Evolutionary conservation across 1,140 invertebrate species (phyloP), one percentile per base, ranked within the genome.

Genomic region (Andricus grossulariae): DNA sequence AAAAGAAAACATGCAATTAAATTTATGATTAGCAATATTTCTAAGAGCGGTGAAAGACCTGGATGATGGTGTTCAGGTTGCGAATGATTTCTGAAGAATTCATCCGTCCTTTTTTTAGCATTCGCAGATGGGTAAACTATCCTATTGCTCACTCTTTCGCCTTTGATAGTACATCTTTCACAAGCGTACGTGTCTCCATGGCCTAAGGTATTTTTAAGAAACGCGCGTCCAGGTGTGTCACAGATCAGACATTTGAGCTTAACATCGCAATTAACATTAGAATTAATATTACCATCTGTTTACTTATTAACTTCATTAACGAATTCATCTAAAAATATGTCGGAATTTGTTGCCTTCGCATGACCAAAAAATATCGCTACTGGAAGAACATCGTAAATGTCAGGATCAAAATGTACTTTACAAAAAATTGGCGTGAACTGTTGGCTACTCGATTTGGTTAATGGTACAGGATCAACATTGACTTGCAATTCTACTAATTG

Each of bases 381-480:
- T n/a, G 70, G 39, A 76, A 83, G 79, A 6, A 75, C 60, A 13
- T 78, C 50, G 51, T 77, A 78, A 13, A 78, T 50, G 72, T 75
- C 49, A 1, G 21, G 15, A 16, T 75, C n/a, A 55, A 25, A 55
- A 71, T 60, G 55, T 57, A 81, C 45, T 80, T 84, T 78, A 51
- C 76, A 73, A 49, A 82, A 71, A 70, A 81, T 80, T 50, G 80
- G 77, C 77, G 75, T 79, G 74, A 82, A 79, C 52, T 82, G 57
- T 73, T 70, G 51, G 39, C 3, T 45, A 25, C 79, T 76, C 10
- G 77, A 80, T 54, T 80, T 82, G 72, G 71, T 81, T 54, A 84
- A 39, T 25, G 74, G 74, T 16, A 83, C n/a, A 21, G 76, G 78
- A 80, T 83, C 79, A 51, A 82, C 54, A 74, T 81, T 81, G 66